Evolutionary conservation across 2,113 vertebrate genomes (phyloP), one percentile per base, ranked within the genome.

Genomic region (Barnardius zonarius): DNA sequence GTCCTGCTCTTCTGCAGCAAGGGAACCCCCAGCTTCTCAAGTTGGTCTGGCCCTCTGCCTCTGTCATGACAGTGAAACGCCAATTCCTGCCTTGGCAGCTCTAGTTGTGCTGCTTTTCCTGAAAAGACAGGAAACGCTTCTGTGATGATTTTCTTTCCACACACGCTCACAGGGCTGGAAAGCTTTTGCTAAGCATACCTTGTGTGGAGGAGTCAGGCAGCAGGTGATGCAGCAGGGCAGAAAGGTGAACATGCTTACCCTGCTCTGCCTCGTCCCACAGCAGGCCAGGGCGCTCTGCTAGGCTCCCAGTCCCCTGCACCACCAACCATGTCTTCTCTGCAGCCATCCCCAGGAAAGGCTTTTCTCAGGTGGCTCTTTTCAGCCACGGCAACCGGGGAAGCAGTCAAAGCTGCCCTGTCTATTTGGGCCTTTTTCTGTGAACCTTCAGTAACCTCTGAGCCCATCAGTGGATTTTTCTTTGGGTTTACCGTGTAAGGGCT

Each of bases 401-500:
- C 19, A 8, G 35, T 43, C 80, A 52, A 70, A 93, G 88, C 76
- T 49, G 39, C 83, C 68, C n/a, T 74, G 55, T 91, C 89, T 10
- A 2, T 63, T 69, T 49, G 67, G 64, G 80, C 68, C 78, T 87
- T 79, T 76, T 76, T 82, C 92, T 74, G 62, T 83, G 49, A 81
- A 63, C 57, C 75, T 85, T 94, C 73, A 25, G 37, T 91, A 92
- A 94, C 84, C 85, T 90, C 89, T 69, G 52, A 67, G 78, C 28
- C 86, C 76, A 77, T 67, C 67, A 39, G 83, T 92, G 92, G 83
- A 59, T 69, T 83, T 90, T 79, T 33, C 28, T 92, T 93, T 91
- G 82, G 77, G 76, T 94, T 95, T 86, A 93, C 93, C 87, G 66
- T 96, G 96, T 83, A 97, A 95, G 83, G 95, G 95, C 96, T 96